Base-by-base conservation (phyloP, 2,888 invertebrate genomes). In the Macrophya annulata region DNA sequence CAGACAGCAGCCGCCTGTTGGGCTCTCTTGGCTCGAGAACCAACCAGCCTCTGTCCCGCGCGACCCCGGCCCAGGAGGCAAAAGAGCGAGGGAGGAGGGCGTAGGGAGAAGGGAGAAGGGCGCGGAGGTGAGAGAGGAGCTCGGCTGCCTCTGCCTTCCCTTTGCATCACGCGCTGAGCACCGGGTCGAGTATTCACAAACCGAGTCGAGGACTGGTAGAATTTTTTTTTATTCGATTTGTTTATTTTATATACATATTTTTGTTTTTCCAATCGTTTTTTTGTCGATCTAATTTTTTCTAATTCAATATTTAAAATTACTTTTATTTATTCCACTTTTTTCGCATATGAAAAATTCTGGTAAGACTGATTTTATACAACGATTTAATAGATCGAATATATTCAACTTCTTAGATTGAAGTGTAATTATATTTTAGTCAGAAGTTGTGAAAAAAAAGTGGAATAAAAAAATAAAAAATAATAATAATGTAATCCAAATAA, bases 1-100 rank as follows among this genome's bases (percentile, higher is more conserved):
- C 92, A 92, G 91, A 91, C 92, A 90, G 90, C 90, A 90, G 90
- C 90, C 90, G 91, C 90, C 91, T 91, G 91, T 92, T 91, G 90
- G 91, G 86, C 89, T 89, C 89, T 90, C 89, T 83, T 88, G 88
- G 87, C 89, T 89, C 89, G 87, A 87, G 88, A 89, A 89, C 89
- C 89, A 87, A 89, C 90, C 90, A 86, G 88, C 88, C 87, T 84
- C 87, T 86, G 86, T 82, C 86, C 79, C 51, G 43, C 84, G 81
- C 55, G 76, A 59, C 85, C 85, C 62, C 45, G 62, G 71, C 59
- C 77, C 68, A 68, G 68, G 68, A 68, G 72, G 72, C 72, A 74
- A 45, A 45, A 45, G 72, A 45, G 72, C 43, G 72, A 4, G 43
- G 21, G 43, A 45, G 10, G 77, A 43, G 25, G 77, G 77, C 17